A percentile compares a stretch with the other conserved stretches of the same genome.
phyloP scores from a whole-genome alignment of 1,140 invertebrate genomes.

The Scaptomyza pallida region DNA sequence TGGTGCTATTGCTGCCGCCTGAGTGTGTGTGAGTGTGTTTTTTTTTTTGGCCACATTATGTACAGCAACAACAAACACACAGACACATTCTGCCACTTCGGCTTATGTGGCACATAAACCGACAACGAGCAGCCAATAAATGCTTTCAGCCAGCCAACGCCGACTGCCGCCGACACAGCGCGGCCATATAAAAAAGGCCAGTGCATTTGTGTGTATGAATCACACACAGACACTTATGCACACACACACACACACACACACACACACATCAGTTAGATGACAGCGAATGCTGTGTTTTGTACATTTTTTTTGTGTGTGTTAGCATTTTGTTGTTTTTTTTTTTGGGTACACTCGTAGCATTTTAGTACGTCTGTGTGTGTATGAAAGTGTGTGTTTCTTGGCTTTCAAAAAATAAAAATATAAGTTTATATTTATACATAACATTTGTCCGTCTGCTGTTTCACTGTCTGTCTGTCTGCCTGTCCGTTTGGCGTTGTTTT shows the following conservation, averaged over 20 bases:
- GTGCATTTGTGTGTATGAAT: slow-evolving; percentile 70
- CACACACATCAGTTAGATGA: slow-evolving; percentile 36
- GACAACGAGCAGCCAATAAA: slow-evolving; percentile 82
- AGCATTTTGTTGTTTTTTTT: slow-evolving; percentile 27
- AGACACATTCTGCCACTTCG: slow-evolving; percentile 63
- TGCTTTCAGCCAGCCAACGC: slow-evolving; percentile 68
- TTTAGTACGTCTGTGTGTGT: slow-evolving; percentile 36
- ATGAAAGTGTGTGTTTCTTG: slow-evolving; percentile 48
- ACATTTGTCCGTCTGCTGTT: slow-evolving; percentile 62
- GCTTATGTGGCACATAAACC: slow-evolving; percentile 80
- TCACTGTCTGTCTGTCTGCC: slow-evolving; percentile 22
- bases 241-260: slow-evolving; percentile 14
- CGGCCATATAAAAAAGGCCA: slow-evolving; percentile 68
- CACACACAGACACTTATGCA: slow-evolving; percentile 33
- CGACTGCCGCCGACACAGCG: slow-evolving; percentile 54
- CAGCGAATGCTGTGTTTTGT: slow-evolving; percentile 62
- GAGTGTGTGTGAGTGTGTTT: too few relatives aligned
- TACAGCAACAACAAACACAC: slow-evolving; percentile 50
- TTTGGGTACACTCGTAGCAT: slow-evolving; percentile 47
- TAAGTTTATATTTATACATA: slow-evolving; percentile 82
- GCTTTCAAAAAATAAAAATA: slow-evolving; percentile 70
- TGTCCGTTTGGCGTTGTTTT: too few relatives aligned
- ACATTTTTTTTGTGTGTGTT: slow-evolving; percentile 46
- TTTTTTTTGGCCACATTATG: slow-evolving; percentile 69
- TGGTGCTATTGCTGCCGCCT: slow-evolving; percentile 32